Conservation (phyloP, 2,888 invertebrate genomes). For the Amphipoea lucens region DNA sequence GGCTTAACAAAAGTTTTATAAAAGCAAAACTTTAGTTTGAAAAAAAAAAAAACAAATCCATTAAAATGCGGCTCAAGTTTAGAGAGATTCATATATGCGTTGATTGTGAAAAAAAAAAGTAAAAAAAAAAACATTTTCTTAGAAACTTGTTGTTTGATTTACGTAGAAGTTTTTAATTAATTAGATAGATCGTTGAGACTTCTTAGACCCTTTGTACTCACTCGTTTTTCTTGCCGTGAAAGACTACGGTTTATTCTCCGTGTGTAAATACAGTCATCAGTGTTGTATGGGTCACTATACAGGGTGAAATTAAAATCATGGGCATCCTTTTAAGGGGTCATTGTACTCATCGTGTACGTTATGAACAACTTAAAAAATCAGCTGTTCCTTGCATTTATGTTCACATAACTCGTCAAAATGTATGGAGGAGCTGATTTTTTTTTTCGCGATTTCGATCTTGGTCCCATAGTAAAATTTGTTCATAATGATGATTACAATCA, state of each 20-base stretch:
- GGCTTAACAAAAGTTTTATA: not conserved
- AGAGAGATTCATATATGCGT: not conserved
- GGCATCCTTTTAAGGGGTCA: too few relatives aligned
- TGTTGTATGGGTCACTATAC: not conserved
- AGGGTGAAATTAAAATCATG: too few relatives aligned
- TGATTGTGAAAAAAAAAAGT: not conserved
- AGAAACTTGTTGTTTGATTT: not conserved
- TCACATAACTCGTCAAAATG: too few relatives aligned
- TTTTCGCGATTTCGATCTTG: too few relatives aligned
- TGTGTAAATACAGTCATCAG: too few relatives aligned
- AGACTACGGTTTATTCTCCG: not conserved
- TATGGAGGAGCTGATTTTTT: too few relatives aligned
- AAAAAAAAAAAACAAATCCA: not conserved
- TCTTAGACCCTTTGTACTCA: not conserved
- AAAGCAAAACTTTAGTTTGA: not conserved
- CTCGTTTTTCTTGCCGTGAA: not conserved
- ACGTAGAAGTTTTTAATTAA: constrained; percentile 29
- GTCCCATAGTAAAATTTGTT: too few relatives aligned
- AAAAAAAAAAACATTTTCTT: not conserved
- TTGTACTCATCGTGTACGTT: too few relatives aligned
- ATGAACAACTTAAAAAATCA: too few relatives aligned
- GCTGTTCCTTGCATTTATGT: too few relatives aligned
- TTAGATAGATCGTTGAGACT: constrained; percentile 39
- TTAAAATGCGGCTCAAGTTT: not conserved
- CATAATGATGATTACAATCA: too few relatives aligned